These are phyloP conservation scores for Siderastrea siderea DNA, from an alignment of 92 coral and sea anemone species.

Conservation along the genomic window DNA sequence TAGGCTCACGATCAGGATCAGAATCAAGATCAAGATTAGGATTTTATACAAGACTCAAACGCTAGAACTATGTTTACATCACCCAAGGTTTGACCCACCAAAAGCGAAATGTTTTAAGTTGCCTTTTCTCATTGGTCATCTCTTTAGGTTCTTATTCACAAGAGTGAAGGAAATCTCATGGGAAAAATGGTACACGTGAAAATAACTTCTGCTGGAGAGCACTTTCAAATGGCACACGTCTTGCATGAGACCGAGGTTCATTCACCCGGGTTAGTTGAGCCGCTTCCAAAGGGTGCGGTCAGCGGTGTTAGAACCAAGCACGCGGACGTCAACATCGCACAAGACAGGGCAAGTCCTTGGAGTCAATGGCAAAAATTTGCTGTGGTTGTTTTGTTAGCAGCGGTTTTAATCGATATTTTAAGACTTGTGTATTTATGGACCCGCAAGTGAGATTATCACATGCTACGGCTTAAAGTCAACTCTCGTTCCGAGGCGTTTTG, in stretches of 20 bases:
- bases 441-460: neutral
- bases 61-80: too few species aligned
- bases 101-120: too few species aligned
- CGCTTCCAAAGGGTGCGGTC: constrained; percentile 95
- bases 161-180: constrained; percentile 96
- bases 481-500: neutral
- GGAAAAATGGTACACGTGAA: constrained; percentile 92
- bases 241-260: constrained; percentile 69
- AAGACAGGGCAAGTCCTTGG: constrained; percentile 13
- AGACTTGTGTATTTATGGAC: constrained; percentile 82
- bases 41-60: too few species aligned
- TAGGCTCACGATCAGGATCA: too few species aligned
- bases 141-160: constrained; percentile 90
- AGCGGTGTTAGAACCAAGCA: constrained; percentile 79
- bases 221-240: constrained; percentile 86
- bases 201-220: constrained; percentile 91
- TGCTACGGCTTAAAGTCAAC: neutral
- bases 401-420: constrained; percentile 74
- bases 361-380: constrained; percentile 77
- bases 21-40: too few species aligned
- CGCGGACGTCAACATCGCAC: constrained; percentile 20
- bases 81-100: too few species aligned
- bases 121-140: neutral
- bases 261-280: constrained; percentile 94
- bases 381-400: constrained; percentile 78